These are phyloP conservation scores for Athene cunicularia DNA, from an alignment of 2,113 vertebrate species.

Conservation along the genomic window DNA sequence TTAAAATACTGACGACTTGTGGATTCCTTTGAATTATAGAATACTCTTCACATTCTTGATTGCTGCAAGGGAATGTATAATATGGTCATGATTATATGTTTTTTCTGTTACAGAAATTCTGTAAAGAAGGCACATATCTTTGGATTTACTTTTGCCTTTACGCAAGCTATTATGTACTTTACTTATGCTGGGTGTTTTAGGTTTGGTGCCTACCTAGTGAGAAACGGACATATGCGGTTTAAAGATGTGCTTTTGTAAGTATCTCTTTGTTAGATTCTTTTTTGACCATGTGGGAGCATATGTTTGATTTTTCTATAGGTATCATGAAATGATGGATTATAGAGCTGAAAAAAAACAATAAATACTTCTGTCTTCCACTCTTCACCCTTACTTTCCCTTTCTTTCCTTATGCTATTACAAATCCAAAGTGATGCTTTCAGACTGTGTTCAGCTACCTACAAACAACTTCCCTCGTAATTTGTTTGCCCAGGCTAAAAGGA, in stretches of 20 bases:
- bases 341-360: background rate
- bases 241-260: constrained; percentile 88
- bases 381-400: background rate
- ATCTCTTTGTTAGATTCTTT: background rate
- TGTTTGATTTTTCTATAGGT: background rate
- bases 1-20: background rate
- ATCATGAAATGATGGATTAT: background rate
- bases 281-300: background rate
- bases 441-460: background rate
- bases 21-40: background rate
- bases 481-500: background rate
- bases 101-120: constrained; percentile 78
- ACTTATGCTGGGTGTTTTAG: constrained; percentile 86
- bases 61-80: background rate
- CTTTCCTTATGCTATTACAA: background rate
- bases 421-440: background rate
- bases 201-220: constrained; percentile 87
- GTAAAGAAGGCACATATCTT: constrained; percentile 83
- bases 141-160: constrained; percentile 85
- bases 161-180: constrained; percentile 88
- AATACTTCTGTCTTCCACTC: background rate
- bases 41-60: background rate
- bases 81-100: background rate
- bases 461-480: background rate
- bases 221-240: constrained; percentile 70